Base-by-base conservation (phyloP, 2,797 vertebrate genomes). In the Oreochromis mossambicus region DNA sequence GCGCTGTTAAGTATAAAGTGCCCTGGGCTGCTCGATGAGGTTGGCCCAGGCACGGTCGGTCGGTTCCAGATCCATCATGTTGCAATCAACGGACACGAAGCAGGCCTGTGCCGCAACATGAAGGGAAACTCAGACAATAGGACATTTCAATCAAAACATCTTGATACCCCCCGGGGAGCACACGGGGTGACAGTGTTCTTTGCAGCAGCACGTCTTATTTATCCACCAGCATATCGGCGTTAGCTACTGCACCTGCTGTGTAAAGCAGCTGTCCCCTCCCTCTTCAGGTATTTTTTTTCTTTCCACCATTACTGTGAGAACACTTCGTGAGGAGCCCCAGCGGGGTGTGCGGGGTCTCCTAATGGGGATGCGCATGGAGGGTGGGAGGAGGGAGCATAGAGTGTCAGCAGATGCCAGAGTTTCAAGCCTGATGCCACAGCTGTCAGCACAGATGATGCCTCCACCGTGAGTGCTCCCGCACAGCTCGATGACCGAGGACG, bases 401-500 rank as follows among this genome's bases (percentile, higher is more conserved):
- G 80, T 9, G 6, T 79, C 68, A 87, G 93, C 95, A 96, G 95
- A 95, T 96, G 96, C 94, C 93, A 78, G 83, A 21, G 87, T 95
- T 94, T 91, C 88, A 88, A 84, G 92, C 85, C 90, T 88, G 89
- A 93, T 86, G 89, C 85, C 83, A 82, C 96, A 96, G 94, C 95
- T 96, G 96, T 95, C 93, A 78, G 87, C 83, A 56, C 95, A 96
- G 95, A 96, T 95, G 96, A 96, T 87, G 94, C 92, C 91, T 78
- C 85, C 41, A 66, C 82, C 52, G 77, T 46, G 84, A 92, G 86
- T 83, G 63, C 88, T 84, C 66, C 87, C 56, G 80, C 87, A 81
- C 85, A 55, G 85, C 83, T 88, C 55, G 2, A 75, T 55, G 83
- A 88, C 84, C 92, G 78, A 82, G 86, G 89, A 91, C 77, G 14